Evolutionary conservation across 2,888 invertebrate genomes (phyloP).

Genomic region (Caenorhabditis uteleia): DNA sequence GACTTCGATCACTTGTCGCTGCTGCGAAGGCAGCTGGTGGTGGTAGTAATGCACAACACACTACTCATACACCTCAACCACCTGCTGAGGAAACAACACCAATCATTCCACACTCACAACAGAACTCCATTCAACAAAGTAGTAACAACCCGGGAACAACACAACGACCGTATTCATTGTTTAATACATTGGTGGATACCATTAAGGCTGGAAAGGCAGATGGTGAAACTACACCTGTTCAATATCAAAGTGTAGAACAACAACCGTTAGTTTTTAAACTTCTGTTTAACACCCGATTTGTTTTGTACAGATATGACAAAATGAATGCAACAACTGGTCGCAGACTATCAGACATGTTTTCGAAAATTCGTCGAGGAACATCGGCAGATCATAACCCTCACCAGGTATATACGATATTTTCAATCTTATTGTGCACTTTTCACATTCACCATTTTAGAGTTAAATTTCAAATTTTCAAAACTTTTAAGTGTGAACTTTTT

Average conservation of each 20-base stretch:
- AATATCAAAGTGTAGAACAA: constrained; percentile 36
- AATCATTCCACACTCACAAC: constrained; percentile 26
- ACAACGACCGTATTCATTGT: constrained; percentile 55
- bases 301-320: not conserved
- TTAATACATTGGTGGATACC: constrained; percentile 67
- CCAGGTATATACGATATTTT: too few relatives aligned
- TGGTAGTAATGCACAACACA: constrained; percentile 20
- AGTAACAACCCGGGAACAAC: too few relatives aligned
- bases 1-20: constrained; percentile 62
- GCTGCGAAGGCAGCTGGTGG: constrained; percentile 64
- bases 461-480: too few relatives aligned
- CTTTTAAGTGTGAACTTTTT: too few relatives aligned
- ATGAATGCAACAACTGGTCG: constrained; percentile 38
- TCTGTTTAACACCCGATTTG: not conserved
- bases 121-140: constrained; percentile 12
- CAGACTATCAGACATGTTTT: constrained; percentile 65
- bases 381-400: constrained; percentile 43
- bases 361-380: constrained; percentile 54
- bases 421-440: too few relatives aligned
- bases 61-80: constrained; percentile 30
- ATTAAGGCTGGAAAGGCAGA: constrained; percentile 68
- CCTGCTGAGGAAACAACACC: constrained; percentile 34
- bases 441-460: too few relatives aligned
- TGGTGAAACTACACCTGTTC: constrained; percentile 46
- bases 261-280: constrained; percentile 17